phyloP scores from a whole-genome alignment of 2,113 vertebrate genomes.

The Marmota monax region DNA sequence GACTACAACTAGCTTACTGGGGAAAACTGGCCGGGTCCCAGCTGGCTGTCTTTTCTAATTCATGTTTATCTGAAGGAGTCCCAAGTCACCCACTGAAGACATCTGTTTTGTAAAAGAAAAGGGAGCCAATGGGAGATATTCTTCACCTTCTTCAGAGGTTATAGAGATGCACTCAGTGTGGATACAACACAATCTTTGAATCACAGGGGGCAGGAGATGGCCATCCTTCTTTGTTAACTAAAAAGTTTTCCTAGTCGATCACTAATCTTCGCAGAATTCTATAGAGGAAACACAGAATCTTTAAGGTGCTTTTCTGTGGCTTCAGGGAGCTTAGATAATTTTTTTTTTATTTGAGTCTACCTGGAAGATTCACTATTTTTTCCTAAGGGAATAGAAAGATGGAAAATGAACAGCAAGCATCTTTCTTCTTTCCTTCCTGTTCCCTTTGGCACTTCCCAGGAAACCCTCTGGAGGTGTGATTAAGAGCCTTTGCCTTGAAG shows the following conservation, averaged over 20 bases:
- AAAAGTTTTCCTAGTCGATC: background rate
- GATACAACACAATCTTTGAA: background rate
- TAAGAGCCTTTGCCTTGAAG: background rate
- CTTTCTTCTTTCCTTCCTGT: background rate
- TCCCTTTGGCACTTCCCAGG: background rate
- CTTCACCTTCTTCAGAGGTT: background rate
- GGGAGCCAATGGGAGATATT: background rate
- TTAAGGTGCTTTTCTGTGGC: background rate
- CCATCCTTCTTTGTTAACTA: background rate
- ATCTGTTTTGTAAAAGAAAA: background rate
- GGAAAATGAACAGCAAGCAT: background rate
- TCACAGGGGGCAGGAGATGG: background rate
- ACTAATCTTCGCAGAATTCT: background rate
- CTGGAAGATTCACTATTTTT: background rate
- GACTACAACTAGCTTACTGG: background rate
- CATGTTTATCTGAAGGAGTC: background rate
- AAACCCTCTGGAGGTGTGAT: background rate
- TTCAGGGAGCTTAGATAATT: background rate
- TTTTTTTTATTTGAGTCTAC: background rate
- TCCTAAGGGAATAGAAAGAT: background rate
- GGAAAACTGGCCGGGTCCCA: background rate
- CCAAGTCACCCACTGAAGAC: background rate
- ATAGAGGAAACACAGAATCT: background rate
- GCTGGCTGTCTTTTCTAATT: background rate
- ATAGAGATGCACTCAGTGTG: fast-evolving